A percentile compares a stretch with the other conserved stretches of the same genome.
Conservation (phyloP, 2,888 invertebrate species). For the Caenorhabditis sinica region DNA sequence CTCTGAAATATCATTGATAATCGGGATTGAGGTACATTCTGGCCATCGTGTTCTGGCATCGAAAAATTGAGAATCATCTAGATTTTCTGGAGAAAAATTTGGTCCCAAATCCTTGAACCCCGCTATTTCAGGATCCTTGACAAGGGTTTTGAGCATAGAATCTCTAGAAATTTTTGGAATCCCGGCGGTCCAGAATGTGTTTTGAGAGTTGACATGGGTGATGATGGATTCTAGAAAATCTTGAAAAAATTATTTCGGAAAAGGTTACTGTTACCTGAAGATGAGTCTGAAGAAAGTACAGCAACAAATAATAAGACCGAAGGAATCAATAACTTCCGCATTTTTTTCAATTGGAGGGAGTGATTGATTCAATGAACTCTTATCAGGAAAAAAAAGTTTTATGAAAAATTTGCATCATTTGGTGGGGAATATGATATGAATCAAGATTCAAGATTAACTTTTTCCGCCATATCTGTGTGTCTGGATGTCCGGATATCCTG, state of each 20-base stretch:
- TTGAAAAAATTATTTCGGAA: not conserved
- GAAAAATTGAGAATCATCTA: conserved; percentile 8
- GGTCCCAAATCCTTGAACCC: conserved; percentile 7
- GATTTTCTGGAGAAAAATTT: conserved; percentile 16
- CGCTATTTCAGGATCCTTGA: conserved; percentile 1
- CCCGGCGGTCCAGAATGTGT: conserved; percentile 20
- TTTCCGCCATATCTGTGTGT: no score
- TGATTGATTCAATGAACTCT: conserved; percentile 21
- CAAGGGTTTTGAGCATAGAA: conserved; percentile 12
- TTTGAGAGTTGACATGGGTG: conserved; percentile 3
- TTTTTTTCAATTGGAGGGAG: not conserved
- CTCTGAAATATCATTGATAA: conserved; percentile 29
- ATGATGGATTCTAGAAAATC: conserved; percentile 7
- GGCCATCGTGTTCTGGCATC: conserved; percentile 25
- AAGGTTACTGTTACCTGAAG: not conserved
- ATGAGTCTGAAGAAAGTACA: not conserved
- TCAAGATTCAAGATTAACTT: not conserved
- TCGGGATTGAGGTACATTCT: conserved; percentile 7
- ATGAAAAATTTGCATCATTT: conserved; percentile 32
- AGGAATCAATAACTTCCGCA: conserved; percentile 25
- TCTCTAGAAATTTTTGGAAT: not conserved
- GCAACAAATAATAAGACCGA: not conserved
- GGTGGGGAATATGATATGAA: not conserved
- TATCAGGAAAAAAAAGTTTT: conserved; percentile 22
- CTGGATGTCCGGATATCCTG: no score